phyloP scores from a whole-genome alignment of 2,888 invertebrate species.

The Eueremaeus valkanovi region DNA sequence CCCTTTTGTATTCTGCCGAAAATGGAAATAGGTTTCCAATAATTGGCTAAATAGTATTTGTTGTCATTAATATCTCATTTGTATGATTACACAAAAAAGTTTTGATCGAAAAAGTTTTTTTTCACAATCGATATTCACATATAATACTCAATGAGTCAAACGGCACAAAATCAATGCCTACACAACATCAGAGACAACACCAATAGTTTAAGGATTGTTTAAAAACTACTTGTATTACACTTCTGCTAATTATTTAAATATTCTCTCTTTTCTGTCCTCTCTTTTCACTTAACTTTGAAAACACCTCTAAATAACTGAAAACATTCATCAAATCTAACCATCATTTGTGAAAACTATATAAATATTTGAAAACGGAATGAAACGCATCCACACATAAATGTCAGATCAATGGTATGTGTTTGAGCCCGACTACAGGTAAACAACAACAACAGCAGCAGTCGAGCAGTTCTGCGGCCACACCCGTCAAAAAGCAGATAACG shows the following conservation, averaged over 20 bases:
- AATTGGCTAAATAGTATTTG: background rate
- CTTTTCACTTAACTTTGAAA: background rate
- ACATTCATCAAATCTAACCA: background rate
- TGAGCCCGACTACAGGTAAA: slow-evolving; percentile 60
- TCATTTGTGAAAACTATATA: background rate
- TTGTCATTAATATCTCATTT: slow-evolving; percentile 16
- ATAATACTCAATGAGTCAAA: background rate
- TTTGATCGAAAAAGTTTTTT: background rate
- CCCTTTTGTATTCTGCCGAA: too few relatives aligned
- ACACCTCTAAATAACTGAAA: background rate
- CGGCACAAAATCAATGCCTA: background rate
- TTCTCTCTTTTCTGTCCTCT: slow-evolving; percentile 26
- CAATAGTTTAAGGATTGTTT: background rate
- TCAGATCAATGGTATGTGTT: slow-evolving; percentile 75
- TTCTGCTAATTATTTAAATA: slow-evolving; percentile 24
- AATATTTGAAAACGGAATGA: background rate
- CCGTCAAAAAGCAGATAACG: slow-evolving; percentile 52
- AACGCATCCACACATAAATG: background rate
- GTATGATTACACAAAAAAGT: background rate
- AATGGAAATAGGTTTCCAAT: too few relatives aligned
- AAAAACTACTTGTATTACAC: background rate
- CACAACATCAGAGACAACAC: slow-evolving; percentile 1
- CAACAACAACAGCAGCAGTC: slow-evolving; percentile 48
- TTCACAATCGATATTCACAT: background rate
- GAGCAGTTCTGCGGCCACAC: slow-evolving; percentile 48